Percentiles rank a stretch among this genome's conserved stretches.
These are phyloP conservation scores for Athalia cordata DNA, from an alignment of 2,888 invertebrate genomes.

Conservation along the genomic window DNA sequence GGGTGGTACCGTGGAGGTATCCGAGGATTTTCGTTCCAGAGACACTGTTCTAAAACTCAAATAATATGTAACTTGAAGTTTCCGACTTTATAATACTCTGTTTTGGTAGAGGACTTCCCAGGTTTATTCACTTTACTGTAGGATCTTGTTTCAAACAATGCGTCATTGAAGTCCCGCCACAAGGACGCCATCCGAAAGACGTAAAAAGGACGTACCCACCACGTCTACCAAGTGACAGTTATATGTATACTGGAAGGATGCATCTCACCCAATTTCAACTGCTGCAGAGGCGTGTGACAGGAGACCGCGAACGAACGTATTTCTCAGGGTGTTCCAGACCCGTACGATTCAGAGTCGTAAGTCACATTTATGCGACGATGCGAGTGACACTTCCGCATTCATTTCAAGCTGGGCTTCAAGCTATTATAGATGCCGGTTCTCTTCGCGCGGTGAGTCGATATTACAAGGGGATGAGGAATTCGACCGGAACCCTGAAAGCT, in stretches of 20 bases:
- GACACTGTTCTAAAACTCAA: background rate
- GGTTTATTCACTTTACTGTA: conserved; percentile 3
- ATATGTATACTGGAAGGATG: conserved; percentile 6
- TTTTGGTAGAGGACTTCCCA: background rate
- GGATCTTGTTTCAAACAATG: conserved; percentile 27
- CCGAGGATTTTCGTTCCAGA: conserved; percentile 12
- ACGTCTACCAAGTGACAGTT: background rate
- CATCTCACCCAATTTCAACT: conserved; percentile 19
- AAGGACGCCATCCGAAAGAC: conserved; percentile 39
- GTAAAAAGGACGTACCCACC: background rate
- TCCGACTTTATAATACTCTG: conserved; percentile 34
- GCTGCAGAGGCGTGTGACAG: background rate
- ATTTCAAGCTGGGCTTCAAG: conserved; percentile 64
- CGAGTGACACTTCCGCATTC: conserved; percentile 64
- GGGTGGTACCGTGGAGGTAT: conserved; percentile 7
- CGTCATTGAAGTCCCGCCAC: conserved; percentile 9
- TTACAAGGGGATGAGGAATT: background rate
- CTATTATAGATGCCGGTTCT: background rate
- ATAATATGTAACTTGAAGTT: background rate
- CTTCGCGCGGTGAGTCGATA: background rate
- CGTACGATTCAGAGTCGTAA: conserved; percentile 58
- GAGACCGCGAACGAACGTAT: conserved; percentile 15
- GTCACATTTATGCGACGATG: conserved; percentile 67
- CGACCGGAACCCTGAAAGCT: background rate
- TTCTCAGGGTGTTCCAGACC: conserved; percentile 8